A percentile compares a stretch with the other conserved stretches of the same genome.
Evolutionary conservation across 2,797 vertebrate species (phyloP).

Genomic region (Sebastiscus tertius): DNA sequence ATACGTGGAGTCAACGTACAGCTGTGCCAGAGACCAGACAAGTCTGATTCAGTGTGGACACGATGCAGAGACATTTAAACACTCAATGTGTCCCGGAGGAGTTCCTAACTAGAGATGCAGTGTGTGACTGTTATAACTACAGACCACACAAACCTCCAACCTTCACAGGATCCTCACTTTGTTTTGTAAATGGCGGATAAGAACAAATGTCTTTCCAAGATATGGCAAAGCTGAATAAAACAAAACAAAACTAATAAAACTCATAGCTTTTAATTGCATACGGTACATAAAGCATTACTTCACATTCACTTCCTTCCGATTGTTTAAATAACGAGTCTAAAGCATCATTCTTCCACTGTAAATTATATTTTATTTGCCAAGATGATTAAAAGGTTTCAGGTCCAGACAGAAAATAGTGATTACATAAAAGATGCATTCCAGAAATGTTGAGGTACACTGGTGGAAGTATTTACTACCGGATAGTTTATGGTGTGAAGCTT

Average conservation of each 20-base stretch:
- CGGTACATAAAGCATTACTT: neutral
- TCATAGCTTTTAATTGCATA: neutral
- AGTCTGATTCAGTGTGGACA: neutral
- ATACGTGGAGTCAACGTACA: neutral
- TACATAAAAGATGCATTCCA: too few relatives aligned
- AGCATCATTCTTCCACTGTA: too few relatives aligned
- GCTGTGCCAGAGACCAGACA: neutral
- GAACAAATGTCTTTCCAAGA: neutral
- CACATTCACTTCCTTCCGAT: too few relatives aligned
- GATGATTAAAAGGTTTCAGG: too few relatives aligned
- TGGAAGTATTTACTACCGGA: too few relatives aligned
- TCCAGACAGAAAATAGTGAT: too few relatives aligned
- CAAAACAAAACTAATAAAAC: neutral
- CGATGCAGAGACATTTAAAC: neutral
- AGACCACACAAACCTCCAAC: neutral
- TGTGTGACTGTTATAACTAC: neutral
- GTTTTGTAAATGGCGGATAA: neutral
- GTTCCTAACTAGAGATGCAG: neutral
- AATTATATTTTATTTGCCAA: too few relatives aligned
- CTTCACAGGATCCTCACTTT: neutral
- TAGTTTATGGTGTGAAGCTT: too few relatives aligned
- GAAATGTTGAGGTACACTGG: too few relatives aligned
- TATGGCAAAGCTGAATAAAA: neutral
- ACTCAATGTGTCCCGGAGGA: neutral
- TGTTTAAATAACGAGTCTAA: too few relatives aligned